Conservation (phyloP, 1,140 invertebrate species). For the Varroa destructor region DNA sequence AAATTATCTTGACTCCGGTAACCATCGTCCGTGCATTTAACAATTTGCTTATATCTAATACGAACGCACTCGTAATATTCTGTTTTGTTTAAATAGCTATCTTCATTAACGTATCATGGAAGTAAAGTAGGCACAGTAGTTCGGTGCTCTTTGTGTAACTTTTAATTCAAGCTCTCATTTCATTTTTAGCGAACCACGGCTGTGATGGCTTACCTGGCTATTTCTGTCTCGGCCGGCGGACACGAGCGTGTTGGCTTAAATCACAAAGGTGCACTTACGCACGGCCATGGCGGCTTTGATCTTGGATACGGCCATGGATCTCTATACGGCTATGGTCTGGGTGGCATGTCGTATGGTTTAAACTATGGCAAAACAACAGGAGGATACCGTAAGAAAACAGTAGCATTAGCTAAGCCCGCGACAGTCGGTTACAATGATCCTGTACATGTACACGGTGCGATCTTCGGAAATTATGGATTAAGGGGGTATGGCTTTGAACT, state of each 20-base stretch:
- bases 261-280: too few species aligned
- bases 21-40: too few species aligned
- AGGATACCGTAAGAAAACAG: not conserved
- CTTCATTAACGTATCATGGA: too few species aligned
- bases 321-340: constrained; percentile 8
- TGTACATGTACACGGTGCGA: not conserved
- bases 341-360: constrained; percentile 12
- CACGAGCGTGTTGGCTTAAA: too few species aligned
- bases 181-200: constrained; percentile 7
- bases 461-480: not conserved
- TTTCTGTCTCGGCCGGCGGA: not conserved
- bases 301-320: constrained; percentile 13
- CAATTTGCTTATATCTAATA: too few species aligned
- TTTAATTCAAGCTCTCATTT: not conserved
- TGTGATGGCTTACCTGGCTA: not conserved
- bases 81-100: too few species aligned
- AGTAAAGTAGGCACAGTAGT: too few species aligned
- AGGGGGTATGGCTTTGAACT: not conserved
- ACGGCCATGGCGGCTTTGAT: not conserved
- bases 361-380: not conserved
- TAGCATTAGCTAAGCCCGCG: not conserved
- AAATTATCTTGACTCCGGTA: too few species aligned
- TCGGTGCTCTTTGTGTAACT: too few species aligned
- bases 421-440: not conserved
- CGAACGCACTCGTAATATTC: too few species aligned